Evolutionary conservation across 2,888 invertebrate genomes (phyloP).

Genomic region (Eucriotettix oculatus): DNA sequence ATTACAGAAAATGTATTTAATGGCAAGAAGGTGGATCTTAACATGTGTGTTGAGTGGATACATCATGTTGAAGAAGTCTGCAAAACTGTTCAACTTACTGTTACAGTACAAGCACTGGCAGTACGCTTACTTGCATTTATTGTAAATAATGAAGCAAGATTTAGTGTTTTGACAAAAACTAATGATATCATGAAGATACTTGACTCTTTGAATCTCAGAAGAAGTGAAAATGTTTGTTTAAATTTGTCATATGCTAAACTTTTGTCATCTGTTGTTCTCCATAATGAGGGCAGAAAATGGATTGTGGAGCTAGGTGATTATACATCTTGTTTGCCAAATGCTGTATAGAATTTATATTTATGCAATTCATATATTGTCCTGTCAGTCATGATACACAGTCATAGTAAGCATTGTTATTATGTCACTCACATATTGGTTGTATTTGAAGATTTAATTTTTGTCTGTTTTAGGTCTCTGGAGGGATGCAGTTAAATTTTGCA

Average conservation of each 20-base stretch:
- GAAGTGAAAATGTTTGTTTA: constrained; percentile 35
- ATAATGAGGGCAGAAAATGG: constrained; percentile 48
- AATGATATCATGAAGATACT: constrained; percentile 25
- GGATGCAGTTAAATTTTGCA: constrained; percentile 41
- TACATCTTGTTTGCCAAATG: background rate
- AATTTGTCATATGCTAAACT: constrained; percentile 51
- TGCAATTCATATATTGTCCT: too few species aligned
- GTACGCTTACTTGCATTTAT: constrained; percentile 43
- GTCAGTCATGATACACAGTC: too few species aligned
- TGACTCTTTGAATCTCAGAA: constrained; percentile 20
- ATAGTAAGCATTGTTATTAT: too few species aligned
- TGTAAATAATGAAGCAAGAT: constrained; percentile 38
- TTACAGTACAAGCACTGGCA: constrained; percentile 39
- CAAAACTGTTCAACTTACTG: constrained; percentile 22
- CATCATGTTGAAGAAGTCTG: constrained; percentile 19
- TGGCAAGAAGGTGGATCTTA: too few species aligned
- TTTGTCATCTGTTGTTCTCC: constrained; percentile 38
- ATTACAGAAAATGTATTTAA: background rate
- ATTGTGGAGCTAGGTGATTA: constrained; percentile 25
- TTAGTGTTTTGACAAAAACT: constrained; percentile 35
- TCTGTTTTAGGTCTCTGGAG: constrained; percentile 41
- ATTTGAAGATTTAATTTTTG: constrained; percentile 15
- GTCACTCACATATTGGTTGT: background rate
- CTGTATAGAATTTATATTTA: too few species aligned
- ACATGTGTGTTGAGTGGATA: constrained; percentile 1